Evolutionary conservation across 37 sponge, comb jelly and placozoan species (phyloP), one percentile per base, ranked within the genome.

Genomic region (Eunapius fragilis): DNA sequence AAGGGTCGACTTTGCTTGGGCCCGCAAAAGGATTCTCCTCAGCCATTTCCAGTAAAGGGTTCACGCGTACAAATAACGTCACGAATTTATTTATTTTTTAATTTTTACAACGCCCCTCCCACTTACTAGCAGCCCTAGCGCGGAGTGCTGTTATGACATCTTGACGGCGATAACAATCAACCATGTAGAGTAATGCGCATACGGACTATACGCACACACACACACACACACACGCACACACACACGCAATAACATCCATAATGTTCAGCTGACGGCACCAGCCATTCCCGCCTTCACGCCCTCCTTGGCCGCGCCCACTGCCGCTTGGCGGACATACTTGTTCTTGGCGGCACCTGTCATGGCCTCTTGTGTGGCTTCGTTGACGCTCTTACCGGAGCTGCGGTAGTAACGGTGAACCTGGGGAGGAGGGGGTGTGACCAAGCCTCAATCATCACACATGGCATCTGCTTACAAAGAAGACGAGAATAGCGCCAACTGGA

Each of bases 371-470:
- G 81, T 83, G 13, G 96, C 96, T 37, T 88, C 82, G 78, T 91
- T 74, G 24, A 97, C 24, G 67, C 85, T 95, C 23, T 69, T 82
- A 11, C 98, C 98, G 69, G 98, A 93, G 23, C 82, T 11, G 9
- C 98, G 88, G 45, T 93, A 95, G 75, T 91, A 92, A 25, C 90
- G 80, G 70, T 94, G 97, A 0, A 94, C 76, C 97, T 94, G 81
- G 30, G 48, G 83, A 72, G 5, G 13, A 6, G 75, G 32, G 19
- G 25, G 17, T 58, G 58, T 58, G 22, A 58, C 58, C 58, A 58
- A 19, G 22, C 19, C 58, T 4, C n/a, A n/a, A n/a, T 17, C 17
- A 17, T 58, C 58, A 58, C 58, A 17, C 3, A 17, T 2, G 58
- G 14, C 58, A 58, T 6, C 10, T 41, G 77, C 90, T 80, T 36